phyloP scores from a whole-genome alignment of 2,888 invertebrate genomes.

The Drosophila silvestris region DNA sequence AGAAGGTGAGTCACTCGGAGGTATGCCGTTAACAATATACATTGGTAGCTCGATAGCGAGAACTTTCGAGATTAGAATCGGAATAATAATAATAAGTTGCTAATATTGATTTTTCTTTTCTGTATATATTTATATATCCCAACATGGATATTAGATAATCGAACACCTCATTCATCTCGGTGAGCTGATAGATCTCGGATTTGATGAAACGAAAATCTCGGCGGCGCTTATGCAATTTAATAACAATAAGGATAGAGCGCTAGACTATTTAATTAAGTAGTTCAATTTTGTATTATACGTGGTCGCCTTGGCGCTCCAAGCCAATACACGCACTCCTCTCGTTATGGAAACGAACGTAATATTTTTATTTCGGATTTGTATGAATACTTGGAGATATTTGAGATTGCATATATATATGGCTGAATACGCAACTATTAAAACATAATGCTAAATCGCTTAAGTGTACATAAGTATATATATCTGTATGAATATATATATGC shows the following conservation, averaged over 20 bases:
- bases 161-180: constrained; percentile 92
- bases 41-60: background rate
- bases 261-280: constrained; percentile 93
- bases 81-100: background rate
- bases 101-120: constrained; percentile 1
- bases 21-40: background rate
- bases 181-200: constrained; percentile 93
- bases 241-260: constrained; percentile 93
- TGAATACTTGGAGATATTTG: constrained; percentile 28
- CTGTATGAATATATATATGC: constrained; percentile 27
- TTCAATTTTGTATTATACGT: constrained; percentile 62
- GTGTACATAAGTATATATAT: constrained; percentile 40
- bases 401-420: constrained; percentile 32
- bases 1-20: constrained; percentile 51
- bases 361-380: constrained; percentile 38
- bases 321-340: constrained; percentile 37
- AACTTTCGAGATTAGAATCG: background rate
- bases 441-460: constrained; percentile 57
- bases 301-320: constrained; percentile 29
- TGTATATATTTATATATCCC: background rate
- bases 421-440: constrained; percentile 29
- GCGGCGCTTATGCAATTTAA: constrained; percentile 91
- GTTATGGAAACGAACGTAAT: constrained; percentile 31
- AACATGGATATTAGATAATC: constrained; percentile 87
- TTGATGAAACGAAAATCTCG: constrained; percentile 91